Conservation (phyloP, 2,888 invertebrate species). For the Kuschelorhynchus macadamiae region DNA sequence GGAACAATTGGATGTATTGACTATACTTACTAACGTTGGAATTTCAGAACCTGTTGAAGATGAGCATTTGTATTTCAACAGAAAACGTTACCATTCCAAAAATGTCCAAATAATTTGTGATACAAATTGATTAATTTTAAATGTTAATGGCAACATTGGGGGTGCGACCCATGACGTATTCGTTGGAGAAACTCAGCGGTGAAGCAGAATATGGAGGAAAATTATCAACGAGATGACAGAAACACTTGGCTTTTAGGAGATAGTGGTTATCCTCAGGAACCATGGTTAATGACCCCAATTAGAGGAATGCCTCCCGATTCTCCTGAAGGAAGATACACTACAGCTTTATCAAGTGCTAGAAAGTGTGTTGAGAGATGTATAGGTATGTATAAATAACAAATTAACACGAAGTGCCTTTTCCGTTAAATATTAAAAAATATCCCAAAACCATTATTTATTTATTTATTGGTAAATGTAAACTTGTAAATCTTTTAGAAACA, state of each 20-base stretch:
- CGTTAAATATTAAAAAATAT: too few relatives aligned
- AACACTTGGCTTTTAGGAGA: too few relatives aligned
- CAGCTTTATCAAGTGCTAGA: constrained; percentile 1
- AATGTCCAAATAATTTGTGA: neutral
- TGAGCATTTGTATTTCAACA: neutral
- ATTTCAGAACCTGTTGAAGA: neutral
- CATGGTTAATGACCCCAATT: neutral
- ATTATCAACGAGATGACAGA: neutral
- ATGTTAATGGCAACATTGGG: too few relatives aligned
- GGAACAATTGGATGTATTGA: neutral
- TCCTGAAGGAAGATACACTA: neutral
- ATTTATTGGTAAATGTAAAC: too few relatives aligned
- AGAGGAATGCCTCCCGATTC: neutral
- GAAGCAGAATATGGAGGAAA: neutral
- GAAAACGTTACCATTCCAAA: neutral
- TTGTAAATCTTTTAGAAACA: too few relatives aligned
- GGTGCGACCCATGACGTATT: too few relatives aligned
- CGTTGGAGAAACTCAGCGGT: neutral
- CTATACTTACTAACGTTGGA: neutral
- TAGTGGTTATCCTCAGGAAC: neutral
- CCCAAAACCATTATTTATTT: too few relatives aligned
- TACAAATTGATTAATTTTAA: neutral
- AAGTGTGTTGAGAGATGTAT: too few relatives aligned
- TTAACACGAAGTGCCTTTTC: too few relatives aligned
- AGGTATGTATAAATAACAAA: too few relatives aligned